phyloP scores from a whole-genome alignment of 2,797 vertebrate genomes.

The Notamacropus eugenii region DNA sequence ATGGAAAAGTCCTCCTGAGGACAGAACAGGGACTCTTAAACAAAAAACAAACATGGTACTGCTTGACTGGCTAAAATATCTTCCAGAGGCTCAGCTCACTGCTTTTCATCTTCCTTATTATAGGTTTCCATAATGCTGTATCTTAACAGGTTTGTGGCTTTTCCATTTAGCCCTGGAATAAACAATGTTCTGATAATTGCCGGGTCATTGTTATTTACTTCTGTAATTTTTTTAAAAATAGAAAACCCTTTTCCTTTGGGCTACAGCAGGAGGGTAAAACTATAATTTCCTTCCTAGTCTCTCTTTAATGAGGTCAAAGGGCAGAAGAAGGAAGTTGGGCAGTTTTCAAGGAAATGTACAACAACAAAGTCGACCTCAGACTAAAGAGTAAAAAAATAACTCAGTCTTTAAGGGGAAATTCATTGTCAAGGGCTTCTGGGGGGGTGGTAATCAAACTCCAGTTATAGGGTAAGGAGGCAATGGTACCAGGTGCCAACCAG shows the following conservation, averaged over 20 bases:
- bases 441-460: conserved; percentile 1
- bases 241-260: conserved; percentile 63
- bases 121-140: conserved; percentile 30
- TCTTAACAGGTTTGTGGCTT: conserved; percentile 57
- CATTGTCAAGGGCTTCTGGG: conserved; percentile 61
- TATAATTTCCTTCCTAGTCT: conserved; percentile 77
- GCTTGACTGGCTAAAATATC: not conserved
- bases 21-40: not conserved
- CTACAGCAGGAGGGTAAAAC: conserved; percentile 64
- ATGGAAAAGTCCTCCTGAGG: not conserved
- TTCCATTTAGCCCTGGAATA: conserved; percentile 69
- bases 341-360: conserved; percentile 39
- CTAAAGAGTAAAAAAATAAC: conserved; percentile 53
- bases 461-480: conserved; percentile 64
- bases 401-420: conserved; percentile 59
- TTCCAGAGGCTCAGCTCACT: not conserved
- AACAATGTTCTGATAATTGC: conserved; percentile 78
- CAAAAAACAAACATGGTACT: not conserved
- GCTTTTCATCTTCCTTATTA: conserved; percentile 64
- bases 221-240: conserved; percentile 50
- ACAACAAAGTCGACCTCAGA: conserved; percentile 61
- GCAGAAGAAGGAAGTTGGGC: conserved; percentile 72
- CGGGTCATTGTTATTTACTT: conserved; percentile 79
- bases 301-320: conserved; percentile 78
- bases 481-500: not conserved